Evolutionary conservation across 2,888 invertebrate species (phyloP).

Genomic region (Aspidiotus destructor): DNA sequence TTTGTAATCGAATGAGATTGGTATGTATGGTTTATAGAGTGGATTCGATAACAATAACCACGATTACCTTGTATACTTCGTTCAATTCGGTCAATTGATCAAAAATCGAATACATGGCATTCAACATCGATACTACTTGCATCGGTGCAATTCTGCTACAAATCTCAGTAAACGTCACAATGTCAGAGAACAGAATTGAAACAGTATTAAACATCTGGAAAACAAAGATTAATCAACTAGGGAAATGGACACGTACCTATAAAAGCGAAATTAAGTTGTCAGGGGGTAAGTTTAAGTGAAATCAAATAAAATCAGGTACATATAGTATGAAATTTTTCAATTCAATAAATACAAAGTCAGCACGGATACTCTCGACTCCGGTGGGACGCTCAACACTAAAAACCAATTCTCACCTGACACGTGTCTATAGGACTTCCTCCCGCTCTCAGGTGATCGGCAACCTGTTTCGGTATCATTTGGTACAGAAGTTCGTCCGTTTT

Average conservation of each 20-base stretch:
- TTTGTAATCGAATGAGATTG: too few species aligned
- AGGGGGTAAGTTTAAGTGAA: background rate
- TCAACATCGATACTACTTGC: conserved; percentile 95
- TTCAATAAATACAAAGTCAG: too few species aligned
- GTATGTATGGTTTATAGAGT: too few species aligned
- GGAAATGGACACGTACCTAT: too few species aligned
- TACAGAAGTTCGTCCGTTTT: conserved; percentile 90
- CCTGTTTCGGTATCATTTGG: conserved; percentile 98
- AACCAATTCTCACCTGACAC: conserved; percentile 63
- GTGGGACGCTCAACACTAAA: too few species aligned
- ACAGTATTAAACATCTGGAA: conserved; percentile 89
- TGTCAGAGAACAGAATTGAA: conserved; percentile 93
- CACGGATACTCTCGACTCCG: too few species aligned
- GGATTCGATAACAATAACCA: too few species aligned
- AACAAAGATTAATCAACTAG: conserved; percentile 35
- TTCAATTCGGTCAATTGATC: conserved; percentile 88
- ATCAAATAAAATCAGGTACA: background rate
- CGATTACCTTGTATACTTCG: conserved; percentile 79
- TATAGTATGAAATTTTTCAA: background rate
- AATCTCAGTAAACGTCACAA: conserved; percentile 95
- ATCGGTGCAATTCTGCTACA: conserved; percentile 92
- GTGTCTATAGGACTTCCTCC: conserved; percentile 96
- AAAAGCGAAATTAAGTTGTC: too few species aligned
- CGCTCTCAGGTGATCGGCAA: conserved; percentile 81
- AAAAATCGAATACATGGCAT: conserved; percentile 95